Percentiles rank a stretch among this genome's conserved stretches.
Conservation (phyloP, 2,797 vertebrate species). For the Varecia variegata region DNA sequence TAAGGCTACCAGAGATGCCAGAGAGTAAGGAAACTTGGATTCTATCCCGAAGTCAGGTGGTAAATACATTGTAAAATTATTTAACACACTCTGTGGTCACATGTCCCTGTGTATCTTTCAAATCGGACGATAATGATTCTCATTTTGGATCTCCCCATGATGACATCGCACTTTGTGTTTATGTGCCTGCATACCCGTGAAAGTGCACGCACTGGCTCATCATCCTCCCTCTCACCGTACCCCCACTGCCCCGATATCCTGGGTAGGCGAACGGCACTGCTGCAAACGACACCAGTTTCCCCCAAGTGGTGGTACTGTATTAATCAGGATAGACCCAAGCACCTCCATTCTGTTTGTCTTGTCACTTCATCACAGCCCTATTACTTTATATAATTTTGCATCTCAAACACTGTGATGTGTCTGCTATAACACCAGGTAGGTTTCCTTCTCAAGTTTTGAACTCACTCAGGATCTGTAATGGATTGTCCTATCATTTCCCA, state of each 20-base stretch:
- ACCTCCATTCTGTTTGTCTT: not conserved
- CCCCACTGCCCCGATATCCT: not conserved
- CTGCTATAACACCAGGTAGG: slow-evolving; percentile 20
- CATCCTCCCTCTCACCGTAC: not conserved
- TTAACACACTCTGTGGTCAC: not conserved
- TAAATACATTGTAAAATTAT: not conserved
- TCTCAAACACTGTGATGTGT: slow-evolving; percentile 17
- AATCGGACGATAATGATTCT: not conserved
- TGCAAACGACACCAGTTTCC: not conserved
- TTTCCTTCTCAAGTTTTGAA: slow-evolving; percentile 54
- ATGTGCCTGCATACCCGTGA: not conserved
- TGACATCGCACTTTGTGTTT: not conserved
- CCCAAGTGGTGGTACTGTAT: not conserved
- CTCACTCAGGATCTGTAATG: slow-evolving; percentile 16
- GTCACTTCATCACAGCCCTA: not conserved
- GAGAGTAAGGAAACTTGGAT: not conserved
- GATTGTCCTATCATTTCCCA: slow-evolving; percentile 49
- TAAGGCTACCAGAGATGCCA: not conserved
- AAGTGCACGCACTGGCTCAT: not conserved
- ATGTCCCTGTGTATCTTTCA: not conserved
- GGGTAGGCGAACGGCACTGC: not conserved
- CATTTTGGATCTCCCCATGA: not conserved
- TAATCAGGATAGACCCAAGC: not conserved
- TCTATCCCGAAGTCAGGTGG: not conserved
- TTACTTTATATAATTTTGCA: slow-evolving; percentile 38